Base-by-base conservation (phyloP, 1,140 invertebrate species). In the Contarinia nasturtii region DNA sequence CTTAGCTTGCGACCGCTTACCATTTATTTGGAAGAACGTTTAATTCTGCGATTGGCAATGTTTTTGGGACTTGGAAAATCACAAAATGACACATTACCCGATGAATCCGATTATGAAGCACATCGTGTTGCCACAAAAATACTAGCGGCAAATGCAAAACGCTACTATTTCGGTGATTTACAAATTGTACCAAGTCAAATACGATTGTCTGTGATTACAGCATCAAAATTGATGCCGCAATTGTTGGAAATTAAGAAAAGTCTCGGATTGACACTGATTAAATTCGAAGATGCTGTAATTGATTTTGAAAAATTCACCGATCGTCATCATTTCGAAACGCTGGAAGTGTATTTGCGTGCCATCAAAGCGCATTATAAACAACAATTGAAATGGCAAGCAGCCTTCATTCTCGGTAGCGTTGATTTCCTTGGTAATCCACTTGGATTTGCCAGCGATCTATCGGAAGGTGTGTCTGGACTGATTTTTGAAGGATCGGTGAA, bases 361-460 rank as follows among this genome's bases (percentile, higher is more conserved):
- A 56, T 64, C 37, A 64, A 62, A 40, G 54, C 47, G 7, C 61
- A 64, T 48, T 64, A 60, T 36, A 51, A 60, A 8, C 47, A 48
- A 5, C 88, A 95, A 67, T 61, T 98, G 11, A 86, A 88, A 63
- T 88, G 89, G 75, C 93, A 98, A 69, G 92, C 92, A 2, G 84
- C 86, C 12, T 83, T 86, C 48, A 97, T 99, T 57, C 66, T 98
- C 45, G 92, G 92, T 0, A 91, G 93, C 1, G 86, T 95, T 21
- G 94, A 98, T 65, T 97, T 98, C 61, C 71, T 99, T 7, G 95
- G 95, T 4, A 98, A 96, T 71, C 94, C 95, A 11, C 61, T 95
- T 33, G 95, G 94, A 11, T 82, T 99, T 53, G 74, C 96, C 33
- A 90, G 87, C 57, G 94, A 99, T 67, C 79, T 98, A 15, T 84